A percentile compares a stretch with the other conserved stretches of the same genome.
Evolutionary conservation across 2,888 invertebrate genomes (phyloP).

Genomic region (Luffia ferchaultella): DNA sequence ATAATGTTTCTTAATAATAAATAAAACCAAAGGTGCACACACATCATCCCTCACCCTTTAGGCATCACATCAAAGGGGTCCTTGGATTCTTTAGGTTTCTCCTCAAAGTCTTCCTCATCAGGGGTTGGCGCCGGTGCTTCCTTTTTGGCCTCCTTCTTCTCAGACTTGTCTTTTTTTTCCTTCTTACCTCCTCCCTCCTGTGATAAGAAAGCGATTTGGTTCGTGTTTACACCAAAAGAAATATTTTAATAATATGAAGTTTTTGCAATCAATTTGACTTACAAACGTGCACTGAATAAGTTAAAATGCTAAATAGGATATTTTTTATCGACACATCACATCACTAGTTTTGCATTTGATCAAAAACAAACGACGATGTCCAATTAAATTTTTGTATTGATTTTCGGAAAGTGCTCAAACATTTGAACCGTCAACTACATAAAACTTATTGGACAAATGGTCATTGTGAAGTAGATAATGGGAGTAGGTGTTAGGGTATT

Average conservation of each 20-base stretch:
- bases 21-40: not conserved
- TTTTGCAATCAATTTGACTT: no score
- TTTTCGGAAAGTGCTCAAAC: no score
- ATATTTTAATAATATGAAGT: not conserved
- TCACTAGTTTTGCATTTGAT: no score
- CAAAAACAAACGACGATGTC: no score
- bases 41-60: slow-evolving; percentile 69
- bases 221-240: not conserved
- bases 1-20: not conserved
- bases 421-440: no score
- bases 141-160: slow-evolving; percentile 29
- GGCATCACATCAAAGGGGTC: slow-evolving; percentile 93
- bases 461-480: no score
- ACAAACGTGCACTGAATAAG: no score
- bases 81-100: slow-evolving; percentile 85
- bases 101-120: slow-evolving; percentile 73
- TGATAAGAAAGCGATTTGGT: slow-evolving; percentile 2
- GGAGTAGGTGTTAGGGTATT: no score
- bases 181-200: slow-evolving; percentile 35
- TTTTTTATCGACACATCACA: no score
- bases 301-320: no score
- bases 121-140: slow-evolving; percentile 66
- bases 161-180: slow-evolving; percentile 55
- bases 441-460: no score
- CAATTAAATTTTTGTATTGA: no score